phyloP scores from a whole-genome alignment of 2,888 invertebrate species.

The Lydus trimaculatus region DNA sequence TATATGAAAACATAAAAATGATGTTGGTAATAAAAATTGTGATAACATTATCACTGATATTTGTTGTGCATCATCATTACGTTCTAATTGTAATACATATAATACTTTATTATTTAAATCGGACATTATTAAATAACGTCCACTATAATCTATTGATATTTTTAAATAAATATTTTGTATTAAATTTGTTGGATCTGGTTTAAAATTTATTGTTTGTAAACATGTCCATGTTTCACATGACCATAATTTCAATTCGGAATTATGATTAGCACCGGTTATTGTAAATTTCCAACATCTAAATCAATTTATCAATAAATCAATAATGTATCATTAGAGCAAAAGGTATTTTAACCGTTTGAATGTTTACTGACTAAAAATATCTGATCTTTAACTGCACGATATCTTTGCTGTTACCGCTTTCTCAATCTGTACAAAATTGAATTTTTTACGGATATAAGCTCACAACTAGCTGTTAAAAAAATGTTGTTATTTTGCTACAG shows the following conservation, averaged over 20 bases:
- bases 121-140: slow-evolving; percentile 85
- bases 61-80: slow-evolving; percentile 67
- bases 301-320: too few species aligned
- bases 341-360: too few species aligned
- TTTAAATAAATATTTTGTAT: slow-evolving; percentile 67
- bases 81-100: slow-evolving; percentile 79
- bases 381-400: too few species aligned
- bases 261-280: slow-evolving; percentile 88
- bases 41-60: slow-evolving; percentile 79
- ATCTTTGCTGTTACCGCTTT: too few species aligned
- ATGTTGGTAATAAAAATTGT: slow-evolving; percentile 86
- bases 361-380: too few species aligned
- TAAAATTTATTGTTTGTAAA: slow-evolving; percentile 83
- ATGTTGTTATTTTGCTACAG: too few species aligned
- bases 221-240: slow-evolving; percentile 95
- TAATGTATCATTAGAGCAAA: too few species aligned
- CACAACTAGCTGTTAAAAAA: too few species aligned
- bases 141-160: slow-evolving; percentile 83
- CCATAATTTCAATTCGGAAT: slow-evolving; percentile 92
- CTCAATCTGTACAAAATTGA: too few species aligned
- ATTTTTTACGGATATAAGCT: too few species aligned
- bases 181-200: slow-evolving; percentile 61
- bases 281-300: slow-evolving; percentile 93
- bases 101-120: slow-evolving; percentile 86
- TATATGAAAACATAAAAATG: slow-evolving; percentile 89